These are phyloP conservation scores for Florisuga fusca DNA, from an alignment of 2,797 vertebrate species.

Conservation along the genomic window DNA sequence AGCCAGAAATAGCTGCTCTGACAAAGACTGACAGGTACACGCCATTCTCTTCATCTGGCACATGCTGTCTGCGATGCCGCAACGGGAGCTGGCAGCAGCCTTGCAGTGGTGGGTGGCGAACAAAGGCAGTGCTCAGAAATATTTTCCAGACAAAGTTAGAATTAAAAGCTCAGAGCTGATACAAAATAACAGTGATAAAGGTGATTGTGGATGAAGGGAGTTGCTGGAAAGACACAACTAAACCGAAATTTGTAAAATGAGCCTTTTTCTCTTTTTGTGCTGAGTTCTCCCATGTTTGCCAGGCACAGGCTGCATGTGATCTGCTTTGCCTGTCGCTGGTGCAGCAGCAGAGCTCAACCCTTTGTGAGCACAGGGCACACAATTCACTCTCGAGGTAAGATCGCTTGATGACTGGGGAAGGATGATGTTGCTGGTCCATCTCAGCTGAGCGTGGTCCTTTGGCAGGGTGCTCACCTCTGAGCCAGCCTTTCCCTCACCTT, in stretches of 20 bases:
- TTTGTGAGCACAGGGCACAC: neutral
- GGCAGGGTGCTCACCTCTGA: neutral
- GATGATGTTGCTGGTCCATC: conserved; percentile 11
- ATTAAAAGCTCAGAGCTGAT: neutral
- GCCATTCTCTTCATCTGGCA: conserved; percentile 23
- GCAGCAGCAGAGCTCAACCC: neutral
- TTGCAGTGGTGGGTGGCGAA: neutral
- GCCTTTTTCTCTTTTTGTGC: neutral
- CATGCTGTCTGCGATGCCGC: neutral
- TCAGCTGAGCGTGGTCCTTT: neutral
- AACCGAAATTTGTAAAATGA: neutral
- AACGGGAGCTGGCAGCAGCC: conserved; percentile 41
- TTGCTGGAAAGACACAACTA: neutral
- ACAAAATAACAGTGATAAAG: neutral
- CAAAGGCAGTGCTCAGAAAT: conserved; percentile 22
- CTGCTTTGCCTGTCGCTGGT: neutral
- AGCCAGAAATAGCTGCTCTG: conserved; percentile 20
- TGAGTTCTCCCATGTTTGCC: accelerated
- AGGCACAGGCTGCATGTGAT: neutral
- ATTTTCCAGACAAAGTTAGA: conserved; percentile 19
- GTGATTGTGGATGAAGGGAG: neutral
- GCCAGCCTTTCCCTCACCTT: neutral
- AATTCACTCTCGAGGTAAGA: neutral
- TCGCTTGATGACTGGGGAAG: neutral
- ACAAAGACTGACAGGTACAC: conserved; percentile 11